Conservation (phyloP, 2,797 vertebrate genomes). For the Leuciscus waleckii region DNA sequence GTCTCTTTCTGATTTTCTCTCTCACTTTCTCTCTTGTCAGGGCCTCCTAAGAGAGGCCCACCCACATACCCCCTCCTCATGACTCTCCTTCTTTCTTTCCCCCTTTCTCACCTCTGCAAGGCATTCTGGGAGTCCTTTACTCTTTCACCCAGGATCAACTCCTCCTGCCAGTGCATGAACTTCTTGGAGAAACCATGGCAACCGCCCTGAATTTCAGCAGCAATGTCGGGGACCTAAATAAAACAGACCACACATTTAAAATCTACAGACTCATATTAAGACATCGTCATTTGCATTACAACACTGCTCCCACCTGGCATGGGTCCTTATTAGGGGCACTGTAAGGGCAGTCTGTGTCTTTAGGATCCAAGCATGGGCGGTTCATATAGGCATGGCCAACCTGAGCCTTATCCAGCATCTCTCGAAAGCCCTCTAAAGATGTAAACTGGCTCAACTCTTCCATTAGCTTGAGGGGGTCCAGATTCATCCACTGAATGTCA, state of each 20-base stretch:
- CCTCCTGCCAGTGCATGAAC: constrained; percentile 99
- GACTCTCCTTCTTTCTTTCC: constrained; percentile 42
- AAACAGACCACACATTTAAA: constrained; percentile 33
- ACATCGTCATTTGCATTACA: not conserved
- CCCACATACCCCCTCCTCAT: constrained; percentile 11
- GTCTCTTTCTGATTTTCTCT: constrained; percentile 35
- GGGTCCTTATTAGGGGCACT: constrained; percentile 92
- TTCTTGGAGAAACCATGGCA: constrained; percentile 97
- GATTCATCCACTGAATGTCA: constrained; percentile 98
- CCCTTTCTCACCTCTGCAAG: constrained; percentile 85
- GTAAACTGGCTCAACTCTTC: constrained; percentile 95
- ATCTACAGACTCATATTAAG: constrained; percentile 6
- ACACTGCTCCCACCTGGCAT: constrained; percentile 81
- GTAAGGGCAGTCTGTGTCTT: constrained; percentile 88
- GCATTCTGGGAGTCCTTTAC: constrained; percentile 85
- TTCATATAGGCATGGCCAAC: constrained; percentile 96
- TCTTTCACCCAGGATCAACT: constrained; percentile 91
- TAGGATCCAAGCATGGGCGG: constrained; percentile 90
- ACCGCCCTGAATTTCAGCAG: constrained; percentile 86
- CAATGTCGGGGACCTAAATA: constrained; percentile 85
- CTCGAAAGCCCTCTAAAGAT: constrained; percentile 92
- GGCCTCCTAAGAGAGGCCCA: constrained; percentile 28
- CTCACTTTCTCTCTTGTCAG: not conserved
- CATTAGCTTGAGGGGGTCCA: constrained; percentile 94
- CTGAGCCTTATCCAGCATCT: constrained; percentile 97